Evolutionary conservation across 2,113 vertebrate species (phyloP), one percentile per base, ranked within the genome.

Genomic region (Carettochelys insculpta): DNA sequence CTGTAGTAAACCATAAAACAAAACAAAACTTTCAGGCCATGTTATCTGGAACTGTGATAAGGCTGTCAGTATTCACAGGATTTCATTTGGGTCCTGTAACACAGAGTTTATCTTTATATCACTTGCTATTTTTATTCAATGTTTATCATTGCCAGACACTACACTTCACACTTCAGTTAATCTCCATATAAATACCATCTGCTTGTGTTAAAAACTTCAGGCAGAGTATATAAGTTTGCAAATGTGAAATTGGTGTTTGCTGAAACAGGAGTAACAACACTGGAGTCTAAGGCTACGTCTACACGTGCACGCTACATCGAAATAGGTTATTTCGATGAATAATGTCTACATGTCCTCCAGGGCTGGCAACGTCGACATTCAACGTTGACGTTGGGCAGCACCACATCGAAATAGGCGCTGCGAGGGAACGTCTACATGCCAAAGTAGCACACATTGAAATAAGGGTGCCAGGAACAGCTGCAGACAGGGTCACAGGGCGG

Each of bases 101-200:
- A 91, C 38, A 75, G 82, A 81, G 58, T 80, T 91, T 95, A 82
- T 76, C 93, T 56, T 56, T 77, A 77, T 91, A 14, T 61, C 58
- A 93, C 92, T 90, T 95, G 85, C 95, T 95, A 93, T 95, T 96
- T 96, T 95, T 95, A 83, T 92, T 94, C 96, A 76, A 71, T 96
- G 96, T 95, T 96, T 97, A 96, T 89, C 95, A 95, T 90, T 92
- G 95, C 96, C 91, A 95, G 93, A 95, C 91, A 91, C 90, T 94
- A 94, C 48, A 93, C 94, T 96, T 94, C 88, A 95, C 91, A 95
- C 43, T 87, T 76, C 95, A 86, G 94, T 93, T 91, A 54, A 84
- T 27, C 31, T 82, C 47, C 92, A 95, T 91, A 97, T 95, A 95
- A 94, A 96, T 92, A 92, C 90, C 95, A 97, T 90, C 90, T 96